Conservation (phyloP, 2,797 vertebrate species). For the Tiaroga cobitis region DNA sequence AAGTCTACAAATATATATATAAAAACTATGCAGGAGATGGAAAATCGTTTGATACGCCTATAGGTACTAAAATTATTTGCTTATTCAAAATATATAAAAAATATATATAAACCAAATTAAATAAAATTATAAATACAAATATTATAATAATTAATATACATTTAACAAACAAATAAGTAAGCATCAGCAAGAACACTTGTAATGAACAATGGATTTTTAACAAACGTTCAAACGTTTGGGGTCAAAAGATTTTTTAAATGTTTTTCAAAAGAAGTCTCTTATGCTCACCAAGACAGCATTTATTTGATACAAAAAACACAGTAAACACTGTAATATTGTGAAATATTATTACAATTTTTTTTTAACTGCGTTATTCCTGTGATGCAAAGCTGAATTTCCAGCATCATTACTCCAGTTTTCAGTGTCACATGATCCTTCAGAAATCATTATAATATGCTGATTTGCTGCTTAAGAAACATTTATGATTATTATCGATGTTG, state of each 20-base stretch:
- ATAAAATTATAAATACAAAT: neutral
- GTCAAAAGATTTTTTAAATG: neutral
- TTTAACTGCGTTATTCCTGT: no score
- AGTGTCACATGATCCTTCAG: no score
- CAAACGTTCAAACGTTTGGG: neutral
- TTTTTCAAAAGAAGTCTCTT: no score
- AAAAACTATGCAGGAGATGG: neutral
- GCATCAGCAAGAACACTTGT: neutral
- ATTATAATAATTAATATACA: neutral
- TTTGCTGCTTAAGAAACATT: no score
- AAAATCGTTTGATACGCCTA: neutral
- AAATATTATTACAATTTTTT: no score
- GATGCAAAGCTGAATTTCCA: no score
- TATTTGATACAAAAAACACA: neutral
- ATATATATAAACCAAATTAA: neutral
- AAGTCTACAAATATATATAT: neutral
- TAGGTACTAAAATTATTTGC: neutral
- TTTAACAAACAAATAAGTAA: neutral
- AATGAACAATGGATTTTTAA: neutral
- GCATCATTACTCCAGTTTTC: no score
- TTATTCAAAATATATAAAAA: neutral
- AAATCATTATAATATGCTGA: no score
- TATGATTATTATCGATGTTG: no score
- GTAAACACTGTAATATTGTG: no score
- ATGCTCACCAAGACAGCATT: neutral